Conservation (phyloP, 2,113 vertebrate species). For the Rhombomys opimus region DNA sequence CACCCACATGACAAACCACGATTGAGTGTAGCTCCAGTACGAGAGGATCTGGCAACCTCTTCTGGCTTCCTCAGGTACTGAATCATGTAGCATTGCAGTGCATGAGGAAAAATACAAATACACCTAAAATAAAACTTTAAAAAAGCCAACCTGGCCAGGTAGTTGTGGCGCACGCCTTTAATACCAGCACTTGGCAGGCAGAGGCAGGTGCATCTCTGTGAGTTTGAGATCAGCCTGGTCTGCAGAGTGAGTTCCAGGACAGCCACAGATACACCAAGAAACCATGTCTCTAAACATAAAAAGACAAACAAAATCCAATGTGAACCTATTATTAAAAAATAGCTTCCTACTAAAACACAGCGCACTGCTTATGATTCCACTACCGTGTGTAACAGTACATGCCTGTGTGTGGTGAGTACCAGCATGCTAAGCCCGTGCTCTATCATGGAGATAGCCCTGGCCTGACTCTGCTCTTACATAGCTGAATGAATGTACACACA, state of each 20-base stretch:
- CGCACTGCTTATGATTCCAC: constrained; percentile 11
- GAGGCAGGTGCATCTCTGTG: too few relatives aligned
- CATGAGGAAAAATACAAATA: background rate
- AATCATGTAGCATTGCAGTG: background rate
- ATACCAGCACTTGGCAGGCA: too few relatives aligned
- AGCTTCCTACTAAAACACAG: background rate
- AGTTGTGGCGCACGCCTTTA: too few relatives aligned
- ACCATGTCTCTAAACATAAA: too few relatives aligned
- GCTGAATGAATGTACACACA: background rate
- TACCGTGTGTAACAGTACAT: background rate
- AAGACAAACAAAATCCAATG: too few relatives aligned
- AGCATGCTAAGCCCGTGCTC: background rate
- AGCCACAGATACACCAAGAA: too few relatives aligned
- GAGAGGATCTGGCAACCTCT: background rate
- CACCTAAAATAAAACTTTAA: background rate
- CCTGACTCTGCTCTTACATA: background rate
- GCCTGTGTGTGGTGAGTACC: background rate
- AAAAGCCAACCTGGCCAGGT: background rate
- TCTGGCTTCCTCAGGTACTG: background rate
- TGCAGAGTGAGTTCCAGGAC: too few relatives aligned
- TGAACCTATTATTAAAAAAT: too few relatives aligned
- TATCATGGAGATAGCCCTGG: background rate
- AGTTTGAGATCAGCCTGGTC: too few relatives aligned
- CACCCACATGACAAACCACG: background rate
- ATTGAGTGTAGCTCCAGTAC: background rate